Base-by-base conservation (phyloP, 2,797 vertebrate genomes). In the Thripadectes ignobilis region DNA sequence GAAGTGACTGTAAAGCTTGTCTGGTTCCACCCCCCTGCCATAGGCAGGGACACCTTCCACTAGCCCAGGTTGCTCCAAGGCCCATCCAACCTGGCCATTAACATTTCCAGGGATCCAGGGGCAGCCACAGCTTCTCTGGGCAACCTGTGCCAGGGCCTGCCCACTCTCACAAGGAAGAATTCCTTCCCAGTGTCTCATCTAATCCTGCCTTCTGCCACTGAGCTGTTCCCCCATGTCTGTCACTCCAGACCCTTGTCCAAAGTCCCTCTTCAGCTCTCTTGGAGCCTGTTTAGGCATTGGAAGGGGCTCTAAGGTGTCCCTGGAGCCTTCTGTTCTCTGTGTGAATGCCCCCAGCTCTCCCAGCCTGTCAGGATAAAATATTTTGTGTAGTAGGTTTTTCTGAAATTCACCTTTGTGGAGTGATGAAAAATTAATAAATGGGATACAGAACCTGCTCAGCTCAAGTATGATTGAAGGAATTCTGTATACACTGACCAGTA, bases 81-180 rank as follows among this genome's bases (percentile, higher is more conserved):
- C 26, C 4, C 0, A 0, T 48, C 21, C 46, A 48, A 0, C 34
- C 19, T 54, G 59, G 3, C 30, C 39, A 72, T 32, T 52, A 18
- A 5, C 30, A 23, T 30, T 41, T 2, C 3, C 38, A 46, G 39
- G 18, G 38, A 32, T 84, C 52, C 52, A 22, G 66, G 21, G 30
- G 8, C 52, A 54, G 7, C 39, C 46, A 24, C 52, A 89, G 59
- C 45, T 65, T 3, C 52, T 66, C 52, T 78, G 73, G 6, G 5
- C 27, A 52, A 0, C 36, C 10, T 72, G 24, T 66, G 9, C 66
- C 9, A 14, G 18, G 6, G 12, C 1, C 5, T 17, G 0, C 0
- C 1, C 26, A 12, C 8, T 15, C 5, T 66, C 46, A 2, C 18
- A 59, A 7, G 2, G 7, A 18, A 1, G 1, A 7, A 13, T 59